Conservation (phyloP, 2,797 vertebrate genomes). For the Gila robusta region DNA sequence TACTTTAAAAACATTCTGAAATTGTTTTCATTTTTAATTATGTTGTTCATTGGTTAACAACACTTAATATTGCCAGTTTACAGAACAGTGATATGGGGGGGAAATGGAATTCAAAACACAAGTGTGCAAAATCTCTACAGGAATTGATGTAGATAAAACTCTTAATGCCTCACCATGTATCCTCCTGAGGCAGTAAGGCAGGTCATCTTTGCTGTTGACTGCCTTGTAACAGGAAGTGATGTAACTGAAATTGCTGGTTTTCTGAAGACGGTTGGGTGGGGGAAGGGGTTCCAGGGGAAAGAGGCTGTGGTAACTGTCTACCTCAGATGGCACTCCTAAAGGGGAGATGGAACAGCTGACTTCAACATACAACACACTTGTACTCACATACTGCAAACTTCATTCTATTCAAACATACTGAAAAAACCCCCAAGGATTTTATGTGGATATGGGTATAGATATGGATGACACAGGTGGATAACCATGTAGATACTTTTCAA, state of each 20-base stretch:
- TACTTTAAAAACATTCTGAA: background rate
- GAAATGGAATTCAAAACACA: background rate
- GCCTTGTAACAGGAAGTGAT: constrained; percentile 99
- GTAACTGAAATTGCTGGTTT: constrained; percentile 99
- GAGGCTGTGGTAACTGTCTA: constrained; percentile 98
- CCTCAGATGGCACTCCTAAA: constrained; percentile 93
- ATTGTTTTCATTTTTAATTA: background rate
- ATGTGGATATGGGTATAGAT: background rate
- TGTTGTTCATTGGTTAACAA: background rate
- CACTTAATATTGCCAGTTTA: background rate
- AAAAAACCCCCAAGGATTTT: background rate
- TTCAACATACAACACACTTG: background rate
- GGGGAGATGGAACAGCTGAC: constrained; percentile 12
- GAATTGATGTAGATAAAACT: background rate
- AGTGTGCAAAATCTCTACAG: background rate
- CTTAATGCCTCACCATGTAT: constrained; percentile 88
- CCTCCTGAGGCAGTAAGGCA: constrained; percentile 98
- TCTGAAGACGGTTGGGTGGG: constrained; percentile 96
- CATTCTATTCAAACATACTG: background rate
- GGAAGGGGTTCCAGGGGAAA: constrained; percentile 96
- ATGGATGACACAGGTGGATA: background rate
- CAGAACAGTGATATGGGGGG: background rate
- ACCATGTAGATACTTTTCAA: background rate
- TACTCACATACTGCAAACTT: background rate
- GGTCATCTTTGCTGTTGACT: constrained; percentile 98